These are phyloP conservation scores for Apodemia hepburni DNA, from an alignment of 2,888 invertebrate genomes.

Conservation along the genomic window DNA sequence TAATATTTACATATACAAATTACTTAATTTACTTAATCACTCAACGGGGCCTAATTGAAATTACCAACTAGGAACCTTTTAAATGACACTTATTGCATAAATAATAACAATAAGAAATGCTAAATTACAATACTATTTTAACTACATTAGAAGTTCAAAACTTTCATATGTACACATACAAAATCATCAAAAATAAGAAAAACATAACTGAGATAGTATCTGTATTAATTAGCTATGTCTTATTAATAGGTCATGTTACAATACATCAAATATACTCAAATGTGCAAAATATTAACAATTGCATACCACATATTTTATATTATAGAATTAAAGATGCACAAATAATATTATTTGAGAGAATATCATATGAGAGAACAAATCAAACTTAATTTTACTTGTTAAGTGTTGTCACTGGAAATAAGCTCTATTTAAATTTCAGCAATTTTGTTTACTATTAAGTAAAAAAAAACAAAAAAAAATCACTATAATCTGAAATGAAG, in stretches of 20 bases:
- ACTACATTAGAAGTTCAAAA: conserved; percentile 12
- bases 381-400: background rate
- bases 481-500: background rate
- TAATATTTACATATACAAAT: conserved; percentile 33
- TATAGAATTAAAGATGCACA: background rate
- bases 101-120: conserved; percentile 11
- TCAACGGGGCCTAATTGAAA: conserved; percentile 18
- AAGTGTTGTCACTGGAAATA: background rate
- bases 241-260: background rate
- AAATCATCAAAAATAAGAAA: background rate
- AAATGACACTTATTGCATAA: conserved; percentile 10
- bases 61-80: conserved; percentile 12
- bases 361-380: background rate
- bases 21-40: conserved; percentile 27
- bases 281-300: conserved; percentile 20
- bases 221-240: conserved; percentile 8
- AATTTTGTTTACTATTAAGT: background rate
- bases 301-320: conserved; percentile 11
- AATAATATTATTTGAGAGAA: too few relatives aligned
- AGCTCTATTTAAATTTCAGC: background rate
- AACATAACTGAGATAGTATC: background rate
- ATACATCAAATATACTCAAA: conserved; percentile 2
- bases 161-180: conserved; percentile 15
- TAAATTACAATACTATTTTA: conserved; percentile 14
- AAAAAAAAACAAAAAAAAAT: too few relatives aligned